These are phyloP conservation scores for Brachionichthys hirsutus DNA, from an alignment of 2,113 vertebrate genomes.

Conservation along the genomic window DNA sequence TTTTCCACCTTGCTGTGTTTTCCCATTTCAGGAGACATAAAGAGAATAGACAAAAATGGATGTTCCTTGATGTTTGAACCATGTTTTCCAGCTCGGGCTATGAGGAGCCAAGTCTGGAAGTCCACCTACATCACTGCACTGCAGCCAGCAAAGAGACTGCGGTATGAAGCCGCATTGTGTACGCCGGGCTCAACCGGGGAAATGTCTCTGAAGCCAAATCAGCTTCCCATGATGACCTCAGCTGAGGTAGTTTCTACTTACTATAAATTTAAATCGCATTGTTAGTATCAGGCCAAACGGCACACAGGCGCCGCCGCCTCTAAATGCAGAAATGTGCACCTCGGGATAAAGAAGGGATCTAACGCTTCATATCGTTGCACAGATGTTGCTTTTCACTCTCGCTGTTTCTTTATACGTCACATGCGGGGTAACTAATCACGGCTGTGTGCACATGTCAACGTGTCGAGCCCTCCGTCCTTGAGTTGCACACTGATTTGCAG, in stretches of 20 bases:
- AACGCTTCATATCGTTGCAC: slow-evolving; percentile 13
- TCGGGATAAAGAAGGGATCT: slow-evolving; percentile 26
- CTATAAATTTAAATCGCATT: slow-evolving; percentile 34
- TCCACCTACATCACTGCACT: slow-evolving; percentile 31
- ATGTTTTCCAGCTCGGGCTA: slow-evolving; percentile 41
- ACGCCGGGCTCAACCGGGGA: slow-evolving; percentile 2
- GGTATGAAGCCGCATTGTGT: slow-evolving; percentile 26
- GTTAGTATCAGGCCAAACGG: neutral
- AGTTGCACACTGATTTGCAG: slow-evolving; percentile 62
- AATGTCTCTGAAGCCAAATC: slow-evolving; percentile 17
- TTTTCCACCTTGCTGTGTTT: slow-evolving; percentile 22
- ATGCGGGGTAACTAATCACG: slow-evolving; percentile 38
- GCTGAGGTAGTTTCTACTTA: slow-evolving; percentile 23
- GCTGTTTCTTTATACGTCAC: slow-evolving; percentile 19
- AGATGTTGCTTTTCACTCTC: slow-evolving; percentile 16
- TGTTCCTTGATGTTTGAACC: slow-evolving; percentile 46
- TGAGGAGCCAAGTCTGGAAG: slow-evolving; percentile 46
- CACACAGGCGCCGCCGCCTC: slow-evolving; percentile 2
- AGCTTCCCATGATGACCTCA: slow-evolving; percentile 18
- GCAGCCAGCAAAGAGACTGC: slow-evolving; percentile 59
- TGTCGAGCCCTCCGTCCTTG: slow-evolving; percentile 67
- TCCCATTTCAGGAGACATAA: slow-evolving; percentile 40
- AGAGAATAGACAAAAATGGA: slow-evolving; percentile 58
- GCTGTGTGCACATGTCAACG: slow-evolving; percentile 53
- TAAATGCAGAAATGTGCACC: slow-evolving; percentile 31